Conservation (phyloP, 2,797 vertebrate species). For the Leuciscus waleckii region DNA sequence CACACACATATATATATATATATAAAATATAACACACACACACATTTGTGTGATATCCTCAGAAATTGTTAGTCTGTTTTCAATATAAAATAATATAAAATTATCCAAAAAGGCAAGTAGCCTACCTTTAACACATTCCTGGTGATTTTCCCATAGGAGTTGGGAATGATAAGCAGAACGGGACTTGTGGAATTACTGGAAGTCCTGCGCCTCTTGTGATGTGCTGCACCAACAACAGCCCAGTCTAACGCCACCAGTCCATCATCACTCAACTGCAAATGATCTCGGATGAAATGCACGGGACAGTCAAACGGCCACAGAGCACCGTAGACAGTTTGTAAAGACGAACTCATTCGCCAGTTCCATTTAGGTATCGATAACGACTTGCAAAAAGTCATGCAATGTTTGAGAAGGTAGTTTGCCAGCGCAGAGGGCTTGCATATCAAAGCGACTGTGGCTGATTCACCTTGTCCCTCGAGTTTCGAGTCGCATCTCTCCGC, state of each 20-base stretch:
- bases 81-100: neutral
- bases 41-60: neutral
- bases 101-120: neutral
- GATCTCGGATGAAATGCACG: constrained; percentile 82
- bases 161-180: constrained; percentile 83
- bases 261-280: constrained; percentile 83
- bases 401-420: constrained; percentile 82
- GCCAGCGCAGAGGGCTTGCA: constrained; percentile 85
- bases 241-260: constrained; percentile 85
- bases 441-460: constrained; percentile 70
- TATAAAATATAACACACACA: rapidly evolving
- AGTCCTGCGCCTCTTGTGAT: constrained; percentile 78
- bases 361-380: constrained; percentile 72
- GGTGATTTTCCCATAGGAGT: constrained; percentile 86
- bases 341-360: constrained; percentile 76
- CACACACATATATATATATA: too few relatives aligned
- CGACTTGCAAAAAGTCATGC: constrained; percentile 74
- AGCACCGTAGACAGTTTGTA: constrained; percentile 77
- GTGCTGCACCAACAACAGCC: constrained; percentile 74
- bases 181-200: constrained; percentile 82
- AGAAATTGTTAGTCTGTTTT: neutral
- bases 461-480: constrained; percentile 39
- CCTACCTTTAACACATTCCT: constrained; percentile 82
- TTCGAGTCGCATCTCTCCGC: constrained; percentile 54
- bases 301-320: constrained; percentile 76